Percentiles rank a stretch among this genome's conserved stretches.
phyloP scores from a whole-genome alignment of 2,888 invertebrate genomes.

The Macaria liturata region DNA sequence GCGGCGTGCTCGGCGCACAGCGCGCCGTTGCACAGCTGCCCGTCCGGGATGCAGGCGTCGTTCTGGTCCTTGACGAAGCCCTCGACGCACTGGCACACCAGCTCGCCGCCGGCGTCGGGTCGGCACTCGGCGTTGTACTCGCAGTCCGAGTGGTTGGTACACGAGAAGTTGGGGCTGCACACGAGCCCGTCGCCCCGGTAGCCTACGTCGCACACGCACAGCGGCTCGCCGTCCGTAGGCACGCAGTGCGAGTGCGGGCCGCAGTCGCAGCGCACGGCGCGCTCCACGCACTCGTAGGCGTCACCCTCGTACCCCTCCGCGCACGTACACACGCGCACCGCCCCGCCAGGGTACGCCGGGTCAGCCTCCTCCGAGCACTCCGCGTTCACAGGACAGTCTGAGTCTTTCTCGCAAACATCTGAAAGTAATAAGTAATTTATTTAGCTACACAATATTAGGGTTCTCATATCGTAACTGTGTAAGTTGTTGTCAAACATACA shows the following conservation, averaged over 20 bases:
- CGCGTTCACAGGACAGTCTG: slow-evolving; percentile 92
- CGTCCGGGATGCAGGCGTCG: slow-evolving; percentile 84
- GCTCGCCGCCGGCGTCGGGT: slow-evolving; percentile 82
- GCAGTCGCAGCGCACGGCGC: slow-evolving; percentile 82
- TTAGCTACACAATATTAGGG: too few species aligned
- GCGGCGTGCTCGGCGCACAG: slow-evolving; percentile 87
- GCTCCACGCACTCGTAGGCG: slow-evolving; percentile 88
- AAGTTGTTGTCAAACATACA: slow-evolving; percentile 7
- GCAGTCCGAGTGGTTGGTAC: slow-evolving; percentile 86
- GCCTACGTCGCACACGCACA: slow-evolving; percentile 91
- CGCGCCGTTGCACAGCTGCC: slow-evolving; percentile 84
- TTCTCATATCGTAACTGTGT: too few species aligned
- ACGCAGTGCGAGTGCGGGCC: slow-evolving; percentile 89
- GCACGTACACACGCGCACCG: slow-evolving; percentile 86
- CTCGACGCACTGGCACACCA: slow-evolving; percentile 90
- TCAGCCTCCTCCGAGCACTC: slow-evolving; percentile 85
- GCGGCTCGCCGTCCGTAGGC: slow-evolving; percentile 86
- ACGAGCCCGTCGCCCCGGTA: slow-evolving; percentile 91
- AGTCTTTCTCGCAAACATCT: slow-evolving; percentile 89
- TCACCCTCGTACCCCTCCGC: slow-evolving; percentile 93
- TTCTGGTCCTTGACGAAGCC: slow-evolving; percentile 88
- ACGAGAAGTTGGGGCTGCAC: slow-evolving; percentile 88
- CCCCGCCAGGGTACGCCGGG: slow-evolving; percentile 53
- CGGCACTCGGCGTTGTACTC: slow-evolving; percentile 88
- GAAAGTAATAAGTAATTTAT: slow-evolving; percentile 49